These are phyloP conservation scores for Petrolisthes manimaculis DNA, from an alignment of 2,888 invertebrate genomes.

Conservation along the genomic window DNA sequence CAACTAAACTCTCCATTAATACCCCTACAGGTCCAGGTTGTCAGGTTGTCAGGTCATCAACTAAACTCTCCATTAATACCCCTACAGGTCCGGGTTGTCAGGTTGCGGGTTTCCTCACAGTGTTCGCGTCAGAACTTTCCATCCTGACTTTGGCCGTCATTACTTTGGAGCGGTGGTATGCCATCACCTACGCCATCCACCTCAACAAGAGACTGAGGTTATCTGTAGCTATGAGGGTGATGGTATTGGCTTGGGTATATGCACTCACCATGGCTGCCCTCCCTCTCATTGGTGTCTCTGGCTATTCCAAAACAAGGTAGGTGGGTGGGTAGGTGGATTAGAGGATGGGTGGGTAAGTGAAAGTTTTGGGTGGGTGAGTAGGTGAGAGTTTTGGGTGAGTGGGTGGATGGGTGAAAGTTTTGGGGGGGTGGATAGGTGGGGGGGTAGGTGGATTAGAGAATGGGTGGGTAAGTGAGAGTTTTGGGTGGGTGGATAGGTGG, in stretches of 20 bases:
- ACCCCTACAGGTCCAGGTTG: not conserved
- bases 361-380: not conserved
- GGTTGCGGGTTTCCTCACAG: constrained; percentile 88
- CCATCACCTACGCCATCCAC: constrained; percentile 86
- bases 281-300: constrained; percentile 86
- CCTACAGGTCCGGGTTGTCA: constrained; percentile 81
- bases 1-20: too few relatives aligned
- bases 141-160: constrained; percentile 89
- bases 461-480: too few relatives aligned
- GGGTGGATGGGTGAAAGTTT: not conserved
- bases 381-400: not conserved
- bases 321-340: too few relatives aligned
- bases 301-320: constrained; percentile 86
- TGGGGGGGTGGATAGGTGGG: not conserved
- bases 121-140: constrained; percentile 88
- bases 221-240: constrained; percentile 78
- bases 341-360: too few relatives aligned
- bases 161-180: constrained; percentile 81
- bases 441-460: too few relatives aligned
- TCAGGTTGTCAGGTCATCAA: not conserved
- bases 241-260: constrained; percentile 84
- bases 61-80: not conserved
- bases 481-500: not conserved
- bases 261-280: constrained; percentile 82
- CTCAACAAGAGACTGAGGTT: constrained; percentile 84